These are phyloP conservation scores for Lordiphosa collinella DNA, from an alignment of 1,140 invertebrate genomes.

Conservation along the genomic window DNA sequence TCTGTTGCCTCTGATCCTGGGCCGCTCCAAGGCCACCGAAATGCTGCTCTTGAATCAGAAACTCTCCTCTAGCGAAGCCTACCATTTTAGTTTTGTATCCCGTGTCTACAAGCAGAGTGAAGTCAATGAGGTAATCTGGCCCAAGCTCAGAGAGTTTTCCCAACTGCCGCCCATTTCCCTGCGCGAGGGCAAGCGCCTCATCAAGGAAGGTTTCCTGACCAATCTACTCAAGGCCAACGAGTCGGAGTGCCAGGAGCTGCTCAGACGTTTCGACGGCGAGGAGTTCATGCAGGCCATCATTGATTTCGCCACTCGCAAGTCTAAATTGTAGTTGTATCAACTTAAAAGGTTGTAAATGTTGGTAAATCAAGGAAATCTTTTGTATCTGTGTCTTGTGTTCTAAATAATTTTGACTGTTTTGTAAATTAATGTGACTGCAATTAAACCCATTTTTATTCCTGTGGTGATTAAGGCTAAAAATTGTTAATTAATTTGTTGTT, in stretches of 20 bases:
- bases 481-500: neutral
- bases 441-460: too few relatives aligned
- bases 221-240: conserved; percentile 37
- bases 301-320: conserved; percentile 52
- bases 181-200: conserved; percentile 46
- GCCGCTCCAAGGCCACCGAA: conserved; percentile 88
- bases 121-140: conserved; percentile 54
- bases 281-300: conserved; percentile 61
- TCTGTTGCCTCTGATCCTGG: conserved; percentile 91
- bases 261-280: conserved; percentile 25
- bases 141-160: conserved; percentile 50
- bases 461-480: neutral
- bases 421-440: too few relatives aligned
- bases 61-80: conserved; percentile 88
- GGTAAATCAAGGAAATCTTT: neutral
- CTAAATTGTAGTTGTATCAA: conserved; percentile 48
- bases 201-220: conserved; percentile 33
- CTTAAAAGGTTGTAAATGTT: neutral
- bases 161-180: conserved; percentile 52
- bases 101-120: conserved; percentile 49
- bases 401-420: too few relatives aligned
- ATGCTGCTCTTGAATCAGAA: conserved; percentile 90
- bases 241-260: conserved; percentile 42
- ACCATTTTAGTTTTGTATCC: conserved; percentile 83
- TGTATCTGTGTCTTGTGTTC: neutral